Conservation (phyloP, 2,888 invertebrate species). For the Muschampia plurimacula region DNA sequence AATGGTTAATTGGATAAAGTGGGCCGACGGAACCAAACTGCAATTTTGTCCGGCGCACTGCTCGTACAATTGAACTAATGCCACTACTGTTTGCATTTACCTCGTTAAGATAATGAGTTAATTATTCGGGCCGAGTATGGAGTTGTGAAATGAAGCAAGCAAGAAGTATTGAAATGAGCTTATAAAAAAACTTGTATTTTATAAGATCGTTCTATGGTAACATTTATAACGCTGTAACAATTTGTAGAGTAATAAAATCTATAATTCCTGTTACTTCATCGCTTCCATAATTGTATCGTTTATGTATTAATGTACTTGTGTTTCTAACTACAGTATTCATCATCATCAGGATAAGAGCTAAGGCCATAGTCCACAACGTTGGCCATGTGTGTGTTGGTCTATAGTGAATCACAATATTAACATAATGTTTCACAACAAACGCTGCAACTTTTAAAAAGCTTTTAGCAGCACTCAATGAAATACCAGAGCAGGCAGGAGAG, state of each 20-base stretch:
- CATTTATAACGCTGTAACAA: too few species aligned
- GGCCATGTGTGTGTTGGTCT: neutral
- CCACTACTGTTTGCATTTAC: slow-evolving; percentile 23
- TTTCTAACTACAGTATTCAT: neutral
- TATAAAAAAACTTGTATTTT: too few species aligned
- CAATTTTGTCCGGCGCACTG: slow-evolving; percentile 58
- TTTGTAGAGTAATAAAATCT: too few species aligned
- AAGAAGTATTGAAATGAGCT: neutral
- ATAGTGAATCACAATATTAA: neutral
- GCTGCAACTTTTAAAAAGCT: neutral
- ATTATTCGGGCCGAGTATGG: slow-evolving; percentile 7
- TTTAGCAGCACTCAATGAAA: slow-evolving; percentile 5
- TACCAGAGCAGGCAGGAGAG: slow-evolving; percentile 14
- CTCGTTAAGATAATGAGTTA: slow-evolving; percentile 29
- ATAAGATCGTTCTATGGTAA: too few species aligned
- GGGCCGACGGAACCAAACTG: slow-evolving; percentile 69
- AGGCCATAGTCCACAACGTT: too few species aligned
- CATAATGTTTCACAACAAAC: neutral
- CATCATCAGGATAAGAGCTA: too few species aligned
- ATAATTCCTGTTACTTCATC: too few species aligned
- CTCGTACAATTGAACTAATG: slow-evolving; percentile 34
- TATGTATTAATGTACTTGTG: neutral
- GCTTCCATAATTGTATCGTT: neutral
- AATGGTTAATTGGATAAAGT: slow-evolving; percentile 80
- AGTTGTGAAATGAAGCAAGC: slow-evolving; percentile 47